Conservation (phyloP, 2,113 vertebrate genomes). For the Myrmecobius fasciatus region DNA sequence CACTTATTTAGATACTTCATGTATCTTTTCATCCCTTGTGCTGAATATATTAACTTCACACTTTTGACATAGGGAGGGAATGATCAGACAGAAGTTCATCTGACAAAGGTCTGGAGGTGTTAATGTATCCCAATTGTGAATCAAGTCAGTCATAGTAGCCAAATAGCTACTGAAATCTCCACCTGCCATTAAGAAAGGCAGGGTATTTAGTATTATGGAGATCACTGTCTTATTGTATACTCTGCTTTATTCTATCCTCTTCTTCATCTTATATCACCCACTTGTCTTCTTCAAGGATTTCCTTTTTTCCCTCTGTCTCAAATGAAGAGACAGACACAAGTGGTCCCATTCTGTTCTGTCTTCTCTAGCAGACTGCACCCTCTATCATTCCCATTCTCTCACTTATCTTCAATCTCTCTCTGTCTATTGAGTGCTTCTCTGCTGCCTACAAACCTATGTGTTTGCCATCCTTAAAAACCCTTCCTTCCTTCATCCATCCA, state of each 20-base stretch:
- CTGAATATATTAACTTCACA: not conserved
- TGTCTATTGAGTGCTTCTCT: not conserved
- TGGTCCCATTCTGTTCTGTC: not conserved
- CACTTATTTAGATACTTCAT: not conserved
- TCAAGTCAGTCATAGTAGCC: not conserved
- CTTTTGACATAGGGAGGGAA: not conserved
- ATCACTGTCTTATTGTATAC: not conserved
- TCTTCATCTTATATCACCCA: not conserved
- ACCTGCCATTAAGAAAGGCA: not conserved
- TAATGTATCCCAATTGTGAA: not conserved
- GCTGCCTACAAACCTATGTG: not conserved
- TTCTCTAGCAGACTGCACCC: not conserved
- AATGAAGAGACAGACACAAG: not conserved
- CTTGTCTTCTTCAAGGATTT: not conserved
- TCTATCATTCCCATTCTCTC: not conserved
- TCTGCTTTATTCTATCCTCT: not conserved
- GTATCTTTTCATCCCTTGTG: not conserved
- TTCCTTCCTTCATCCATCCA: not conserved
- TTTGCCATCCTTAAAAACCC: not conserved
- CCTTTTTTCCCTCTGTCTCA: not conserved
- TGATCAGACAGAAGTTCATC: not conserved
- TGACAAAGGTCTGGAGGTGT: not conserved
- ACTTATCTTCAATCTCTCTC: not conserved
- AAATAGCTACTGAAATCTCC: not conserved
- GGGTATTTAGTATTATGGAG: not conserved